Base-by-base conservation (phyloP, 2,888 invertebrate genomes). In the Drosophila lutescens region DNA sequence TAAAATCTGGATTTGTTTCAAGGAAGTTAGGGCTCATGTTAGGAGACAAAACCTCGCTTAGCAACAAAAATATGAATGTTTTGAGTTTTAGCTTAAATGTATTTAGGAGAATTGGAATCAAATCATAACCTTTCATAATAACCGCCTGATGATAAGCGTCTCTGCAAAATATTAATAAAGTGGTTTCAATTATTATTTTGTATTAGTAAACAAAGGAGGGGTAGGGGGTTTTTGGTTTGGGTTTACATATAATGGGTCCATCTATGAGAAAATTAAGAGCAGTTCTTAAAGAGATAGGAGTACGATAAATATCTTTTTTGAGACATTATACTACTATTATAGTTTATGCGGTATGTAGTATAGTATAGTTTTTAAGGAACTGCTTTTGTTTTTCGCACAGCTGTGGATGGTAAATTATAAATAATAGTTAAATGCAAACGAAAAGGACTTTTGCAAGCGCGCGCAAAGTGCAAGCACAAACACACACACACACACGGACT, bases 41-140 rank as follows among this genome's bases (percentile, higher is more conserved):
- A 80, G 79, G 79, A 89, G 87, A 79, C 87, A 78, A 82, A 85
- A 77, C 80, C 80, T 79, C 77, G 74, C 86, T 77, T 74, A 69
- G 67, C 76, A 81, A 86, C 77, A 77, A 69, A 73, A 75, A 65
- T 70, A 62, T 70, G 69, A 77, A 65, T 72, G 58, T 51, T 57
- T 46, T 66, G 23, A 63, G 10, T 51, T 60, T 69, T 60, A 51
- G 17, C 53, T 41, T 53, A 59, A 49, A n/a, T 66, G 17, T 72
- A 58, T 66, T 66, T 74, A 61, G 69, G 63, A 61, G 40, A 34
- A 36, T 44, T 89, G 88, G 85, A 90, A 91, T 90, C 88, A 91
- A 91, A 91, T 89, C 80, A 90, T 91, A 91, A 91, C 91, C 91
- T 91, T 91, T 91, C 91, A 91, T 91, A 91, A 91, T 91, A 91